Evolutionary conservation across 2,113 vertebrate genomes (phyloP), one percentile per base, ranked within the genome.

Genomic region (Rhea americana): DNA sequence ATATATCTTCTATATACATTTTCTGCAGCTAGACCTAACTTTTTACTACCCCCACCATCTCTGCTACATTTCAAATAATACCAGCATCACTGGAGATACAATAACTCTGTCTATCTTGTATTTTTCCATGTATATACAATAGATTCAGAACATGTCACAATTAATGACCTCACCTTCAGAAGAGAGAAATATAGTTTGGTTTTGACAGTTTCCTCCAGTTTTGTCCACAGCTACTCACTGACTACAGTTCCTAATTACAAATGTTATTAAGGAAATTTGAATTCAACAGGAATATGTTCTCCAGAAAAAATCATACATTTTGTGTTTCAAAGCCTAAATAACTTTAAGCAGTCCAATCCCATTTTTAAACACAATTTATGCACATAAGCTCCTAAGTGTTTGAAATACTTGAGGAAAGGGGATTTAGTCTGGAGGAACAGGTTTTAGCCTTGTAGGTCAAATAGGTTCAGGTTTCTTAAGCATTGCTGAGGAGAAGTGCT

Each of bases 31-130:
- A 39, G 37, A 21, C 11, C 9, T 9, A 25, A 35, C 43, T 15
- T 66, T 39, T 51, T 77, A 11, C 50, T 30, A 6, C 37, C 35
- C 37, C 19, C 51, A 7, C 5, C 19, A 4, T 45, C n/a, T 75
- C 59, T n/a, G 53, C 37, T 30, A 24, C 25, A 24, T 82, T 67
- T 35, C 51, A 59, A n/a, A 28, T 30, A 39, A 17, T 13, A n/a
- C 7, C 35, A 47, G 43, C 22, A 37, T 3, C 24, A 14, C 4
- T 2, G 13, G 16, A 63, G 61, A 11, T 3, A 17, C 0, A 9
- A 19, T 22, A 32, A 75, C 3, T 5, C 6, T 50, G 16, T 11
- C 43, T 71, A 30, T 1, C 32, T 79, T 39, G n/a, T 26, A 39
- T 59, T 61, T 74, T 55, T 9, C 53, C 45, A 16, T 0, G 2